These are phyloP conservation scores for Heliothis peltigera DNA, from an alignment of 2,888 invertebrate genomes.

Conservation along the genomic window DNA sequence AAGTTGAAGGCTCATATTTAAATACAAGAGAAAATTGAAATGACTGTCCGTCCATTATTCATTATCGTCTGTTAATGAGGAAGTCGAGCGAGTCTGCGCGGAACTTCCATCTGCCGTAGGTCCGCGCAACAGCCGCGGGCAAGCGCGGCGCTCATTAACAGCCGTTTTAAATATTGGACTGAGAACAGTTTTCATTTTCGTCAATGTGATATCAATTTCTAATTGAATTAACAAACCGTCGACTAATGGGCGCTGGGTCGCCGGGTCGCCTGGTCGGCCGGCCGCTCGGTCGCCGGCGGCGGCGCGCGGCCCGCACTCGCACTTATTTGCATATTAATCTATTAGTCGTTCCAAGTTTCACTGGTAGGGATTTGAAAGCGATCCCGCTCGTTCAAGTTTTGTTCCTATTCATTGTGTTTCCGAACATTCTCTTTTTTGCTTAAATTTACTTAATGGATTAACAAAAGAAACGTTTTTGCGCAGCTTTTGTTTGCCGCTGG, in stretches of 20 bases:
- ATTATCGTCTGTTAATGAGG: slow-evolving; percentile 26
- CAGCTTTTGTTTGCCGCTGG: slow-evolving; percentile 54
- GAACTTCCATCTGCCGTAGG: slow-evolving; percentile 24
- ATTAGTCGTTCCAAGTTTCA: slow-evolving; percentile 54
- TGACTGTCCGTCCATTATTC: slow-evolving; percentile 42
- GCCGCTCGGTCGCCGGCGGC: slow-evolving; percentile 22
- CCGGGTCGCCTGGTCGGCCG: slow-evolving; percentile 12
- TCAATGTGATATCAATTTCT: slow-evolving; percentile 34
- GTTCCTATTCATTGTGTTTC: slow-evolving; percentile 60
- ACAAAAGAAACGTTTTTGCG: slow-evolving; percentile 58
- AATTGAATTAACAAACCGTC: slow-evolving; percentile 41
- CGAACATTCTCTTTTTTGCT: slow-evolving; percentile 56
- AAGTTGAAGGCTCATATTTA: slow-evolving; percentile 20
- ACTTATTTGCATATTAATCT: slow-evolving; percentile 63
- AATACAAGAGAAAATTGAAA: slow-evolving; percentile 32
- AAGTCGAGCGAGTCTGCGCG: slow-evolving; percentile 23
- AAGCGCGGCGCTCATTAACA: slow-evolving; percentile 33
- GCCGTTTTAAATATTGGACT: slow-evolving; percentile 25
- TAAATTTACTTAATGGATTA: slow-evolving; percentile 61
- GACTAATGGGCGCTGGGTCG: slow-evolving; percentile 28
- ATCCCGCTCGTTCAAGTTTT: slow-evolving; percentile 57
- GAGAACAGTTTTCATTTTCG: slow-evolving; percentile 33
- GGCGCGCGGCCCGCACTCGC: slow-evolving; percentile 29
- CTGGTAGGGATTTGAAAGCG: slow-evolving; percentile 60
- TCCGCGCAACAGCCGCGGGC: slow-evolving; percentile 10